These are phyloP conservation scores for Campopleginae sp. DNA, from an alignment of 2,888 invertebrate species.

Conservation along the genomic window DNA sequence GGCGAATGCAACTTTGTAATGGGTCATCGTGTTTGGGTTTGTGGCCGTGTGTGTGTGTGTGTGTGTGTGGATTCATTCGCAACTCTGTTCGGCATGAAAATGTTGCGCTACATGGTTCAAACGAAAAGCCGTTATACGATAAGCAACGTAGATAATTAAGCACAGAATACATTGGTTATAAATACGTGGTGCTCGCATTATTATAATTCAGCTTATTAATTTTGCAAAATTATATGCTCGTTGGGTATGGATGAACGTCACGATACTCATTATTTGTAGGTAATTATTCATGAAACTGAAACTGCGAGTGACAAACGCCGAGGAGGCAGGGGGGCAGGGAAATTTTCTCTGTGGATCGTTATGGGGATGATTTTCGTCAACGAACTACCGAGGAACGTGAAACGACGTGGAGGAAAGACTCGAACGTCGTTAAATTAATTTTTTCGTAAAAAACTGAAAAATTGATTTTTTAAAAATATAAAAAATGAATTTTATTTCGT, in stretches of 20 bases:
- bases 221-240: conserved; percentile 28
- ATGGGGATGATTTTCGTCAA: not conserved
- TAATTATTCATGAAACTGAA: conserved; percentile 39
- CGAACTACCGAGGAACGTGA: not conserved
- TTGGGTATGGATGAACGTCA: conserved; percentile 21
- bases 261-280: conserved; percentile 39
- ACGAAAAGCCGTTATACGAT: conserved; percentile 41
- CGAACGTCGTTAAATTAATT: not conserved
- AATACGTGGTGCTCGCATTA: conserved; percentile 42
- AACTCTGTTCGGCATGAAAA: not conserved
- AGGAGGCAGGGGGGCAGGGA: too few species aligned
- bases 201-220: conserved; percentile 57
- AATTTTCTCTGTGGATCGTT: not conserved
- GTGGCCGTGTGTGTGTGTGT: not conserved
- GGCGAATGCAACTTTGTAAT: conserved; percentile 36
- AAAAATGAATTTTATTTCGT: not conserved
- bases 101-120: conserved; percentile 9
- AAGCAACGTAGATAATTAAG: conserved; percentile 48
- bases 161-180: conserved; percentile 47
- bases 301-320: not conserved
- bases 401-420: not conserved
- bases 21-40: not conserved
- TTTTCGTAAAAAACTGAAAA: not conserved
- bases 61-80: not conserved
- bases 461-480: not conserved